Evolutionary conservation across 2,797 vertebrate genomes (phyloP).

Genomic region (Cygnus olor): DNA sequence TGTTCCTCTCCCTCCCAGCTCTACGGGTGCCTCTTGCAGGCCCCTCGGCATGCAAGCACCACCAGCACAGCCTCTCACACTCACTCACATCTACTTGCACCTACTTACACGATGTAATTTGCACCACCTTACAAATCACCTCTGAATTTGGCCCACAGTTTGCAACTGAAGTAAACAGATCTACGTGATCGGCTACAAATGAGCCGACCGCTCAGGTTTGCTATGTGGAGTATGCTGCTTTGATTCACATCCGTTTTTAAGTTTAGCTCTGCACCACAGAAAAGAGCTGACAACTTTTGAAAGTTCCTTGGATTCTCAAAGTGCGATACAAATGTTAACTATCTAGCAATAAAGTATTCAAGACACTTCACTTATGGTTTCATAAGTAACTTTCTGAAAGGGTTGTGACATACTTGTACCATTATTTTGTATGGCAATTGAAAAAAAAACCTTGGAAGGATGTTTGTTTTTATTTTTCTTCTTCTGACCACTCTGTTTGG

Average conservation of each 20-base stretch:
- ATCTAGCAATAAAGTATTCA: constrained; percentile 9
- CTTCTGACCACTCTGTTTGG: constrained; percentile 78
- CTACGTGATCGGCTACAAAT: background rate
- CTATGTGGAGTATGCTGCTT: background rate
- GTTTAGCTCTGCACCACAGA: background rate
- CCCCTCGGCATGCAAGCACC: background rate
- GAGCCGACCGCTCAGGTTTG: fast-evolving
- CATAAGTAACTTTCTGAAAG: constrained; percentile 51
- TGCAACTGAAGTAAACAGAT: background rate
- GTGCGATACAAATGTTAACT: background rate
- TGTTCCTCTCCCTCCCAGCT: background rate
- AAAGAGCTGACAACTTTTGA: constrained; percentile 29
- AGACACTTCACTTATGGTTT: constrained; percentile 39
- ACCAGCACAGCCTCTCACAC: background rate
- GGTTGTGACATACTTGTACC: constrained; percentile 72
- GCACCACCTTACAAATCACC: constrained; percentile 7
- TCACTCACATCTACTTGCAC: background rate
- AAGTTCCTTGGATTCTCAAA: constrained; percentile 42
- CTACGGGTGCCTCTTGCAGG: background rate
- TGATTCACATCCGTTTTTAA: background rate
- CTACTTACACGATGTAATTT: background rate
- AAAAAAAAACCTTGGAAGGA: constrained; percentile 72
- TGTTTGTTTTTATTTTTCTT: constrained; percentile 80
- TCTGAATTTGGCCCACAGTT: background rate
- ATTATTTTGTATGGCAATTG: constrained; percentile 69